Evolutionary conservation across 92 coral and sea anemone species (phyloP).

Genomic region (Paragorgia papillata): DNA sequence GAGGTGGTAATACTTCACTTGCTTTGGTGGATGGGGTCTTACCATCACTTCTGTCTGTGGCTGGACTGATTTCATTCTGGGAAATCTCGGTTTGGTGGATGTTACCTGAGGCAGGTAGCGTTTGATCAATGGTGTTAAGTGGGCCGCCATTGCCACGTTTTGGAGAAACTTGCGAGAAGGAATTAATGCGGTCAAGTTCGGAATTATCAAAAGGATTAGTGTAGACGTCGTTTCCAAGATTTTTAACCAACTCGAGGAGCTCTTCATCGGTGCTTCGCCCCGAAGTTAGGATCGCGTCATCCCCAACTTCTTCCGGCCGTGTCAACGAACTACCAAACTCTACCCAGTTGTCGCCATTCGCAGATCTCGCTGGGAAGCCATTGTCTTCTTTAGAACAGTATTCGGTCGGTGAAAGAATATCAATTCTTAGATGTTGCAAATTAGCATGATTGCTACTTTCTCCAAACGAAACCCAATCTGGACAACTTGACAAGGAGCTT

Average conservation of each 20-base stretch:
- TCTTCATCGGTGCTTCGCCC: neutral
- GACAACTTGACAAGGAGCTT: neutral
- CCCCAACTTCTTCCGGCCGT: neutral
- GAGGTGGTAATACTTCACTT: conserved; percentile 11
- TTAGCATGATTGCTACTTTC: conserved; percentile 10
- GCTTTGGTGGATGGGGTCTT: neutral
- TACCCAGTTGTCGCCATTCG: conserved; percentile 15
- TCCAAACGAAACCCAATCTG: conserved; percentile 28
- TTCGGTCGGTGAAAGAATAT: neutral
- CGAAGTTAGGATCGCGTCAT: neutral
- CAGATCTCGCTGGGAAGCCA: neutral
- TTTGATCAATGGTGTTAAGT: neutral
- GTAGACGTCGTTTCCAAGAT: neutral
- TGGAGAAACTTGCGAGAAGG: conserved; percentile 4
- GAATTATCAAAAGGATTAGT: conserved; percentile 27
- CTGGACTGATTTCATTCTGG: neutral
- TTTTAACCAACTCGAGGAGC: neutral
- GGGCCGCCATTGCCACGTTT: conserved; percentile 10
- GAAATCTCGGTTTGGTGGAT: neutral
- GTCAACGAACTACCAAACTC: conserved; percentile 7
- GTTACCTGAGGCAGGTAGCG: neutral
- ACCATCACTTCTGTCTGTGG: neutral
- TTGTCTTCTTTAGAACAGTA: neutral
- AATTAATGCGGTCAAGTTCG: conserved; percentile 31
- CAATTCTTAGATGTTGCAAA: conserved; percentile 6